These are phyloP conservation scores for Aphaenogaster rudis DNA, from an alignment of 1,140 invertebrate species.

Conservation along the genomic window DNA sequence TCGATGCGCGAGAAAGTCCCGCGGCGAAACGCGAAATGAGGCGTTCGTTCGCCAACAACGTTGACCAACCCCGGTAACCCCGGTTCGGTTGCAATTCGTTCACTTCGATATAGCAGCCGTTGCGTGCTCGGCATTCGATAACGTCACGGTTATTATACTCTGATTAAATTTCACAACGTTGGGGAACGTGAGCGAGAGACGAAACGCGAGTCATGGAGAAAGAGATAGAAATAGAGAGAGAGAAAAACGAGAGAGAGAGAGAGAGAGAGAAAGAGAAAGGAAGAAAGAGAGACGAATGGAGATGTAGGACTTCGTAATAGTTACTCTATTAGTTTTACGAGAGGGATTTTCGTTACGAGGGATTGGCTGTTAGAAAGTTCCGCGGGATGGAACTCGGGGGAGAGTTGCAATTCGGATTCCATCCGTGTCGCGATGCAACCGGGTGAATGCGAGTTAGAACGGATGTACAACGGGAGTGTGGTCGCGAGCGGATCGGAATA, in stretches of 20 bases:
- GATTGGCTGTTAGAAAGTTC: slow-evolving; percentile 69
- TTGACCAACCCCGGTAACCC: slow-evolving; percentile 44
- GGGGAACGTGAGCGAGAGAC: slow-evolving; percentile 2
- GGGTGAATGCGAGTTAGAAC: slow-evolving; percentile 41
- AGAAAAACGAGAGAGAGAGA: neutral
- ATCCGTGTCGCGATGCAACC: slow-evolving; percentile 62
- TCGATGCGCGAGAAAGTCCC: slow-evolving; percentile 59
- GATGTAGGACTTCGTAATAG: slow-evolving; percentile 52
- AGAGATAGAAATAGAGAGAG: neutral
- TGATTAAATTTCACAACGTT: slow-evolving; percentile 66
- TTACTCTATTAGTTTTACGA: slow-evolving; percentile 63
- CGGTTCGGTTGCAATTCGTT: slow-evolving; percentile 54
- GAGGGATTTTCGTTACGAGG: slow-evolving; percentile 57
- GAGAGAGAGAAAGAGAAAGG: neutral
- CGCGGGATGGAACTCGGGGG: slow-evolving; percentile 31
- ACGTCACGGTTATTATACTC: slow-evolving; percentile 65
- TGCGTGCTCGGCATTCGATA: slow-evolving; percentile 61
- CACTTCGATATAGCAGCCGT: slow-evolving; percentile 47
- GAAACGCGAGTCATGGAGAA: slow-evolving; percentile 10
- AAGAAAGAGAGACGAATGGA: neutral
- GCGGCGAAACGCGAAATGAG: slow-evolving; percentile 53
- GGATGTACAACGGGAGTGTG: slow-evolving; percentile 63
- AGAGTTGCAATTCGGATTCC: slow-evolving; percentile 72
- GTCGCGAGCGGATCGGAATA: slow-evolving; percentile 36
- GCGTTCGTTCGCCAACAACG: slow-evolving; percentile 44